phyloP scores from a whole-genome alignment of 2,113 vertebrate genomes.

The Montifringilla adamsi region DNA sequence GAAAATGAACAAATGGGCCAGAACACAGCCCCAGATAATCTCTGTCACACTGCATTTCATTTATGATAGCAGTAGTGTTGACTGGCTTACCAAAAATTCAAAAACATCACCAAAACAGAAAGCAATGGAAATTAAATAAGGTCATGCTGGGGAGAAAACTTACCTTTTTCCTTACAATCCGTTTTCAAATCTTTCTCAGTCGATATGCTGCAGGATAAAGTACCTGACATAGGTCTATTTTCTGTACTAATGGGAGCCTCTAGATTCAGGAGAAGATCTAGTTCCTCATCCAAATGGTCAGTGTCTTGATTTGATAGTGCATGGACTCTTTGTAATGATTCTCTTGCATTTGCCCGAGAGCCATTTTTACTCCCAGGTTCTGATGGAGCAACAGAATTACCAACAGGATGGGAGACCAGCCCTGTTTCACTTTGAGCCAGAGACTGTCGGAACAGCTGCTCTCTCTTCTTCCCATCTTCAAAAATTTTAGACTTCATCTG shows the following conservation, averaged over 20 bases:
- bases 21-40: neutral
- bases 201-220: neutral
- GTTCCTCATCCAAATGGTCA: conserved; percentile 82
- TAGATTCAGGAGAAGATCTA: conserved; percentile 85
- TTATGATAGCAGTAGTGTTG: neutral
- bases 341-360: neutral
- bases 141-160: neutral
- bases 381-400: neutral
- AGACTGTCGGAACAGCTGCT: conserved; percentile 49
- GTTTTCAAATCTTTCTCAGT: conserved; percentile 23
- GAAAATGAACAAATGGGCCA: neutral
- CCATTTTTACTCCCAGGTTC: neutral
- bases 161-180: conserved; percentile 59
- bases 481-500: conserved; percentile 66
- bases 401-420: neutral
- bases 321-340: neutral
- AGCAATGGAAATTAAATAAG: neutral
- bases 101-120: neutral
- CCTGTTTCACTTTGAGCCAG: neutral
- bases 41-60: too few relatives aligned
- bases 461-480: conserved; percentile 45
- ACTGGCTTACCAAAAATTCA: neutral
- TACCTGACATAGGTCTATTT: neutral
- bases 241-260: conserved; percentile 68
- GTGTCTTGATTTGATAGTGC: neutral